These are phyloP conservation scores for Agrotis clavis DNA, from an alignment of 2,888 invertebrate genomes.

Conservation along the genomic window DNA sequence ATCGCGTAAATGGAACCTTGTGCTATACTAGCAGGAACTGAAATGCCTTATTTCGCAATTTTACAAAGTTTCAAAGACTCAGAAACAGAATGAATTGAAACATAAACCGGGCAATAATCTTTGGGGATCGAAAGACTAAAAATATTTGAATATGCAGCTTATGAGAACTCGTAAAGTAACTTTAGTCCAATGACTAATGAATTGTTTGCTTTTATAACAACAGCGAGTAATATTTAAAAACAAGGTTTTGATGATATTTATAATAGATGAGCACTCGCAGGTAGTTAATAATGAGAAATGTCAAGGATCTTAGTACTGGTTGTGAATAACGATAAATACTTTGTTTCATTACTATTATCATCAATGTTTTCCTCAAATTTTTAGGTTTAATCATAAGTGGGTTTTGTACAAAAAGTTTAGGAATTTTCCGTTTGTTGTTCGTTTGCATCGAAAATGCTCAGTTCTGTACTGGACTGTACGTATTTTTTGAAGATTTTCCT, in stretches of 20 bases:
- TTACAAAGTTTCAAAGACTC: background rate
- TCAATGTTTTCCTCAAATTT: slow-evolving; percentile 53
- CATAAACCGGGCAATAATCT: slow-evolving; percentile 17
- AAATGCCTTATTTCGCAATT: background rate
- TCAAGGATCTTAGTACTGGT: slow-evolving; percentile 64
- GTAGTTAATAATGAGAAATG: slow-evolving; percentile 62
- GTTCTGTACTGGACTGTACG: background rate
- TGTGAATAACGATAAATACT: slow-evolving; percentile 62
- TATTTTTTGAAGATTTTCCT: background rate
- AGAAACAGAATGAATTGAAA: slow-evolving; percentile 32
- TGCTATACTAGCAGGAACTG: background rate
- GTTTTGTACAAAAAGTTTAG: slow-evolving; percentile 30
- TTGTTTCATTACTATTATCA: slow-evolving; percentile 8
- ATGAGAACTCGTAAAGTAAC: slow-evolving; percentile 7
- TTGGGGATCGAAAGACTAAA: slow-evolving; percentile 7
- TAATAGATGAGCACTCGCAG: slow-evolving; percentile 58
- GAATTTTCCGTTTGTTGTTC: slow-evolving; percentile 10
- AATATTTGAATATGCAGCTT: slow-evolving; percentile 28
- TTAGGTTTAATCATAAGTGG: slow-evolving; percentile 18
- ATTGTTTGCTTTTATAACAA: slow-evolving; percentile 35
- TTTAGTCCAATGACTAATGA: slow-evolving; percentile 27
- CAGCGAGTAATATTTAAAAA: slow-evolving; percentile 37
- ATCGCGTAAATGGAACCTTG: too few relatives aligned
- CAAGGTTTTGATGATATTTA: slow-evolving; percentile 53
- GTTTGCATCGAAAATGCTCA: background rate